Conservation (phyloP, 2,113 vertebrate genomes). For the Oryzias curvinotus region DNA sequence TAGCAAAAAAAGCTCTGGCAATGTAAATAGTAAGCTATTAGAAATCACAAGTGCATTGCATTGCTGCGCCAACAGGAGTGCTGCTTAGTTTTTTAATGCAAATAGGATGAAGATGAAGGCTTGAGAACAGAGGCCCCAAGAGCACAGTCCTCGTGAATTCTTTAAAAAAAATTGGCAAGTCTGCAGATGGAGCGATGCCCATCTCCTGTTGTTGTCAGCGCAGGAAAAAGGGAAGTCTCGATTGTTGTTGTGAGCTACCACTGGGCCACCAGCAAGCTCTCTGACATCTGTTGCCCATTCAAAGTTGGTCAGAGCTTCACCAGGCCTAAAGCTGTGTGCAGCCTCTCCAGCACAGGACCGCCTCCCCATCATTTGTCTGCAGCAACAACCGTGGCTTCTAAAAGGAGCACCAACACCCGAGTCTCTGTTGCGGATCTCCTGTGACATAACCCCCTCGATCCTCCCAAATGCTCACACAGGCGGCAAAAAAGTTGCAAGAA, state of each 20-base stretch:
- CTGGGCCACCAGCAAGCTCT: conserved; percentile 47
- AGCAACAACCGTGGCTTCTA: conserved; percentile 75
- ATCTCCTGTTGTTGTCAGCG: conserved; percentile 56
- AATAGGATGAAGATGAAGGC: conserved; percentile 60
- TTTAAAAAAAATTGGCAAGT: conserved; percentile 44
- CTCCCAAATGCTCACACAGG: conserved; percentile 34
- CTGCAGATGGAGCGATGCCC: conserved; percentile 46
- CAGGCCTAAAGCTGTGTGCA: conserved; percentile 8
- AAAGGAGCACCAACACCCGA: conserved; percentile 76
- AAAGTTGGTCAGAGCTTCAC: conserved; percentile 48
- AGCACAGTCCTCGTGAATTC: conserved; percentile 41
- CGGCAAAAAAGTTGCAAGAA: conserved; percentile 88
- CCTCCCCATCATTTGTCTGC: conserved; percentile 41
- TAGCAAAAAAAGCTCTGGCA: conserved; percentile 51
- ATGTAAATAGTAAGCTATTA: conserved; percentile 82
- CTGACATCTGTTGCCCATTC: conserved; percentile 58
- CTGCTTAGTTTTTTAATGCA: conserved; percentile 69
- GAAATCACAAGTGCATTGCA: conserved; percentile 70
- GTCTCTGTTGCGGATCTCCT: conserved; percentile 86
- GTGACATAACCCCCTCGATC: conserved; percentile 84
- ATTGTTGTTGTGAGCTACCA: conserved; percentile 45
- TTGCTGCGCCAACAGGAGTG: conserved; percentile 71
- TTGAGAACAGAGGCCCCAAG: conserved; percentile 49
- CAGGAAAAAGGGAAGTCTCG: conserved; percentile 50
- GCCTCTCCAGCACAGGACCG: conserved; percentile 11